Base-by-base conservation (phyloP, 2,888 invertebrate genomes). In the Leptopilina drosophilae region DNA sequence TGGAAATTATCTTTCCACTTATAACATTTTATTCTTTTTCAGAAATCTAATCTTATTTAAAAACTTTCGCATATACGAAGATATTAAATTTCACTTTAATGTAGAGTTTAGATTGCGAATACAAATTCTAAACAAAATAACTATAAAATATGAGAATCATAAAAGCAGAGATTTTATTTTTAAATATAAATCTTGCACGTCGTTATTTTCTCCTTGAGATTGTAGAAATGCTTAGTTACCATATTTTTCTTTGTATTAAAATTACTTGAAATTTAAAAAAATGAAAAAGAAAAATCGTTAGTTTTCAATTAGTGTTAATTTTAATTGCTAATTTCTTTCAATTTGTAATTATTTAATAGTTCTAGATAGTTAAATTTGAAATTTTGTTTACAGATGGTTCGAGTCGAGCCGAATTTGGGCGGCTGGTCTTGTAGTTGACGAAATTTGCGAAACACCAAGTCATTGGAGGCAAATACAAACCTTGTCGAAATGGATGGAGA, bases 321-420 rank as follows among this genome's bases (percentile, higher is more conserved):
- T 33, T 4, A 33, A 33, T 33, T 33, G 1, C 33, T 33, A 33
- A 33, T 4, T 33, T 33, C 33, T 33, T 20, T 20, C 20, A 20
- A 20, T 20, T 1, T 20, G 20, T 20, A 33, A 33, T 4, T 33
- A 33, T 33, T 33, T 33, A 0, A 4, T 4, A 3, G 33, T 49
- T 8, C 8, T 62, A 15, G 8, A 20, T 20, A 3, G 20, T 9
- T 9, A 62, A 62, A 62, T 59, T n/a, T 20, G 15, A 62, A n/a
- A 59, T 15, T 59, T 1, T 15, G 3, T 59, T 5, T 49, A 49
- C 90, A 96, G 96, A 86, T 96, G 96, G 95, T 98, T 98, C 89
- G 99, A 99, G 92, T 99, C 99, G 0, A 92, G 94, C 75, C 95
- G 95, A 78, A 98, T 99, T 84, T 99, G 99, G 96, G 96, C 97